phyloP scores from a whole-genome alignment of 2,888 invertebrate genomes.

The Augochlorella aurata region DNA sequence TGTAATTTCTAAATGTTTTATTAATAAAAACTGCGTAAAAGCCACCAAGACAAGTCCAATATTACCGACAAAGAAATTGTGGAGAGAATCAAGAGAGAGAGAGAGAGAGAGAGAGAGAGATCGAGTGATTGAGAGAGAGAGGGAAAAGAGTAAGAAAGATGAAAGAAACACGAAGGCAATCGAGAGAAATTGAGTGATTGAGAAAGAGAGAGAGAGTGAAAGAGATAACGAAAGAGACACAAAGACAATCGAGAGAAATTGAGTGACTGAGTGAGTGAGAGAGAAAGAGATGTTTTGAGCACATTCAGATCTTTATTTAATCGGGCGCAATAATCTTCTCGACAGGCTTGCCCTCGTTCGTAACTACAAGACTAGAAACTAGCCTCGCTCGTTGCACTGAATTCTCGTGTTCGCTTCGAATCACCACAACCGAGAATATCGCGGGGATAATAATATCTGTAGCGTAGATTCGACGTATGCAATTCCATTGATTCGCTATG shows the following conservation, averaged over 20 bases:
- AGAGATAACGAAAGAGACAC: not conserved
- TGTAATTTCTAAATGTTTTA: slow-evolving; percentile 81
- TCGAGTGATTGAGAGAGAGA: not conserved
- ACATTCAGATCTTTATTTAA: slow-evolving; percentile 71
- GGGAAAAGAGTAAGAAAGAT: not conserved
- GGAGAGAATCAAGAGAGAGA: not conserved
- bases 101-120: not conserved
- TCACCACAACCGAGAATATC: not conserved
- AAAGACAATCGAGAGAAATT: not conserved
- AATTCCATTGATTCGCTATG: not conserved
- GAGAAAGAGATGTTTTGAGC: slow-evolving; percentile 45
- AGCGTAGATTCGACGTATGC: not conserved
- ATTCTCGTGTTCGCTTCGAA: slow-evolving; percentile 35
- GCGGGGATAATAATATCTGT: slow-evolving; percentile 17
- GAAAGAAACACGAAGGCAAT: not conserved
- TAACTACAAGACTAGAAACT: slow-evolving; percentile 68
- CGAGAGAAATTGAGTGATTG: not conserved
- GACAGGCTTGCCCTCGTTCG: slow-evolving; percentile 62
- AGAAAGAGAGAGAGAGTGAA: not conserved
- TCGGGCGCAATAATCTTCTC: slow-evolving; percentile 57
- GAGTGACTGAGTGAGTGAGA: not conserved
- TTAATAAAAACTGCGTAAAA: slow-evolving; percentile 74
- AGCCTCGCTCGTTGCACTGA: slow-evolving; percentile 39
- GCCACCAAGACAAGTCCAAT: slow-evolving; percentile 3
- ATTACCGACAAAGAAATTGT: not conserved